A percentile compares a stretch with the other conserved stretches of the same genome.
Evolutionary conservation across 2,888 invertebrate genomes (phyloP).

Genomic region (Limnephilus rhombicus): DNA sequence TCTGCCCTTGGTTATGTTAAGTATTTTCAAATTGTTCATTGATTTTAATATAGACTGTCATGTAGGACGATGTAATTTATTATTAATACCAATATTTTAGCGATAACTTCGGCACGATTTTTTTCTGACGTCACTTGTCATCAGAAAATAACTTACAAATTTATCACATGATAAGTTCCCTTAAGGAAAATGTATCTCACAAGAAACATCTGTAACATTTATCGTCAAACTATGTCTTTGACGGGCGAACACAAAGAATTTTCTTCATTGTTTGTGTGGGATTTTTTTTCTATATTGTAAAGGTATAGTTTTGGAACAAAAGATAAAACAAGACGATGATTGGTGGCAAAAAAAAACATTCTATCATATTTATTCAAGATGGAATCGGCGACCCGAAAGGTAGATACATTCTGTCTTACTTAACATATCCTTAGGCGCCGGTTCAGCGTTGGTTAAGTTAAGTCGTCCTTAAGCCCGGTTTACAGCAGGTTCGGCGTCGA

Average conservation of each 20-base stretch:
- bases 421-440: slow-evolving; percentile 68
- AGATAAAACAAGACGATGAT: slow-evolving; percentile 68
- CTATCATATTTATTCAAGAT: slow-evolving; percentile 90
- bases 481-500: no score
- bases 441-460: no score
- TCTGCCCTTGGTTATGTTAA: neutral
- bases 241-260: neutral
- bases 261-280: neutral
- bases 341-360: slow-evolving; percentile 90
- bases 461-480: no score
- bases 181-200: neutral
- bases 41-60: neutral
- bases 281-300: neutral
- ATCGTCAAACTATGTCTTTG: neutral
- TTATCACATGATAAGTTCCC: neutral
- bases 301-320: neutral
- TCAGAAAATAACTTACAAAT: neutral
- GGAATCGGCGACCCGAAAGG: slow-evolving; percentile 81
- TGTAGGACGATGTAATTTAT: neutral
- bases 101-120: neutral
- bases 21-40: neutral
- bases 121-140: neutral
- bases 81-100: neutral
- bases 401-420: neutral
- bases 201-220: neutral